Conservation (phyloP, 2,888 invertebrate genomes). For the Calephelis perditalis region DNA sequence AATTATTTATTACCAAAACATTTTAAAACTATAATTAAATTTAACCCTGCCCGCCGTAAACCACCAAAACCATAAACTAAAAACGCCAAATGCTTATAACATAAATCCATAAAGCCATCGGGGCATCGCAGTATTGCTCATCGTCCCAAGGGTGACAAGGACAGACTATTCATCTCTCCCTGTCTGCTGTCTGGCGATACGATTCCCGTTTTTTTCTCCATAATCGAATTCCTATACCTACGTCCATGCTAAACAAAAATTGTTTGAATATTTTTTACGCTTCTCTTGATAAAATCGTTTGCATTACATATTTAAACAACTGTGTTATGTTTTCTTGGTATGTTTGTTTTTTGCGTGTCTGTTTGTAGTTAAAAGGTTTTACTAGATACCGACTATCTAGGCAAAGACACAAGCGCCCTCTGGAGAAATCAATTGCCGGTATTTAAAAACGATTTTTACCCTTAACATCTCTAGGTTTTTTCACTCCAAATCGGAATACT, state of each 20-base stretch:
- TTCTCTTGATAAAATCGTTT: not conserved
- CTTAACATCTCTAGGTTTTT: no score
- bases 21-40: no score
- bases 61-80: not conserved
- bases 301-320: not conserved
- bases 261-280: not conserved
- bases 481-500: no score
- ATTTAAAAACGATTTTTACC: no score
- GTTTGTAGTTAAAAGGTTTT: no score
- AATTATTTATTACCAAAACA: no score
- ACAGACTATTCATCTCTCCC: not conserved
- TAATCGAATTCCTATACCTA: slow-evolving; percentile 11
- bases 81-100: slow-evolving; percentile 2
- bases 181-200: not conserved
- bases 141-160: slow-evolving; percentile 4
- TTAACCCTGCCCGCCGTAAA: no score
- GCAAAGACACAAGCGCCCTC: no score
- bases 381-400: no score
- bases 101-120: not conserved
- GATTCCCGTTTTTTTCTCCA: slow-evolving; percentile 1
- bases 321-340: not conserved
- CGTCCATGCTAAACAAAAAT: not conserved
- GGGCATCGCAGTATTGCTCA: not conserved
- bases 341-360: no score
- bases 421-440: no score